Percentiles rank a stretch among this genome's conserved stretches.
Evolutionary conservation across 2,797 vertebrate species (phyloP).

Genomic region (Picus viridis): DNA sequence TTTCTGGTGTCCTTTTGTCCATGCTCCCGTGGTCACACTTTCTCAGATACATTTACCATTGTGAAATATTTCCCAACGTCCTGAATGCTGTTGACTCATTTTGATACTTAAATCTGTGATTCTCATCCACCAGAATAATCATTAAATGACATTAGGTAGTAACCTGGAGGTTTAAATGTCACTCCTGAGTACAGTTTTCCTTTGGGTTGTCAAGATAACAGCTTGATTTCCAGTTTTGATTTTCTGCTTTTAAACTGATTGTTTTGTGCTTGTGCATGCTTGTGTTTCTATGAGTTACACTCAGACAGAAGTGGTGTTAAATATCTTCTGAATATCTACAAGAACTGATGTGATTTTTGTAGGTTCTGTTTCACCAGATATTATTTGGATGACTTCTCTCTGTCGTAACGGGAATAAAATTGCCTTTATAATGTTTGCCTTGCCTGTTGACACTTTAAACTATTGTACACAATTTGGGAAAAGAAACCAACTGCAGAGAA

Average conservation of each 20-base stretch:
- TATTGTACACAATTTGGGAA: background rate
- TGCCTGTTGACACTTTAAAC: background rate
- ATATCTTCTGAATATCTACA: background rate
- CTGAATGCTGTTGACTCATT: background rate
- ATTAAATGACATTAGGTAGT: background rate
- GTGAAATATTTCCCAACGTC: background rate
- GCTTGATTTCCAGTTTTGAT: background rate
- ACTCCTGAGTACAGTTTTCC: background rate
- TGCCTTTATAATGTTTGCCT: background rate
- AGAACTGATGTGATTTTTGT: background rate
- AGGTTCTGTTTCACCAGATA: background rate
- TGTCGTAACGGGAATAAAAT: constrained; percentile 12
- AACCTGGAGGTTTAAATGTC: background rate
- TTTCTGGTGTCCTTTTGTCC: background rate
- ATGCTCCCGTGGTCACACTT: background rate
- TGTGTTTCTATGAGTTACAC: background rate
- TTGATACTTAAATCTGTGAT: background rate
- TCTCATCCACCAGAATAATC: background rate
- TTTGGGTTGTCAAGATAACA: background rate
- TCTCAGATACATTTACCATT: background rate
- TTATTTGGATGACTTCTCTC: background rate
- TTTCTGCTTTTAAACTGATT: background rate
- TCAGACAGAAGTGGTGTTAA: background rate
- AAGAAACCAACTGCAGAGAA: background rate
- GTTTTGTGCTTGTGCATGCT: background rate